Percentiles rank a stretch among this genome's conserved stretches.
Conservation (phyloP, 2,888 invertebrate species). For the Chloromyia formosa region DNA sequence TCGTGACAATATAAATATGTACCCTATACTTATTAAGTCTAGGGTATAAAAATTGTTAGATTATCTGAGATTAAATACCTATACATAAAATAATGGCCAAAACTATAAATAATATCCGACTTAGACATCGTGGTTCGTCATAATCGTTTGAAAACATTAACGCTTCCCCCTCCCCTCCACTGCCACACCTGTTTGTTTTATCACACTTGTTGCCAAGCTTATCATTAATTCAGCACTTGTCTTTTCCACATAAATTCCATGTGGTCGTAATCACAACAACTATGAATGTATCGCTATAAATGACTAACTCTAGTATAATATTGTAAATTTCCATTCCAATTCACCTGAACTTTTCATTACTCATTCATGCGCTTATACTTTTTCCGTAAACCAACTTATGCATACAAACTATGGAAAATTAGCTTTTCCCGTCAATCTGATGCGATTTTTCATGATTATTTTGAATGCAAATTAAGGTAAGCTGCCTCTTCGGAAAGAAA, state of each 20-base stretch:
- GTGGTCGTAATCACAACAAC: no score
- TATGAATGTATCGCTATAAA: background rate
- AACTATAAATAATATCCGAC: no score
- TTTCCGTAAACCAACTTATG: background rate
- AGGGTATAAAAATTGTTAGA: no score
- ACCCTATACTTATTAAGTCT: no score
- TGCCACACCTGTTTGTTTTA: no score
- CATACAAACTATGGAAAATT: background rate
- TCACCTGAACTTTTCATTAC: constrained; percentile 16
- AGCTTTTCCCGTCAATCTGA: background rate
- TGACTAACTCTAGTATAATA: background rate
- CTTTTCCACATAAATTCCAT: background rate
- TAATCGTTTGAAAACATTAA: no score
- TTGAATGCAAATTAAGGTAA: constrained; percentile 9
- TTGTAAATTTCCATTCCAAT: constrained; percentile 10
- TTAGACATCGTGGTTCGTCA: no score
- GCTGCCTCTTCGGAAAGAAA: no score
- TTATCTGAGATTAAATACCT: no score
- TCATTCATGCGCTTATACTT: background rate
- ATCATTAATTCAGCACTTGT: constrained; percentile 30
- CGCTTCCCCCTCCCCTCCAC: no score
- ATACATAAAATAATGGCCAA: no score
- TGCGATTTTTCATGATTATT: constrained; percentile 11
- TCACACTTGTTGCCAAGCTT: background rate
- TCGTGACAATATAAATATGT: no score